These are phyloP conservation scores for Turritopsis dohrnii DNA, from an alignment of 30 jellyfish, hydroid and myxozoan genomes.

Conservation along the genomic window DNA sequence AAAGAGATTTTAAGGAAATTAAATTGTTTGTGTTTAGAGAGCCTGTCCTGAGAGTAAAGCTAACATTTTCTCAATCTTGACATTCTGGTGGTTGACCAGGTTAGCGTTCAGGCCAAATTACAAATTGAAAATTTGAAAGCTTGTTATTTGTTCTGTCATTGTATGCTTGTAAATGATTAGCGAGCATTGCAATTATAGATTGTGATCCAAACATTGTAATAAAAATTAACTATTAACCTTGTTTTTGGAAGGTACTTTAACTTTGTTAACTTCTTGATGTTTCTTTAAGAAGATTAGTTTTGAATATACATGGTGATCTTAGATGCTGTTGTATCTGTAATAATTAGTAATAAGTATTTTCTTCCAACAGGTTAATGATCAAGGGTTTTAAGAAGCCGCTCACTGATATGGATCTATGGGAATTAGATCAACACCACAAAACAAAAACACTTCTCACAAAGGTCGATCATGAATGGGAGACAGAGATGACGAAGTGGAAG, in stretches of 20 bases:
- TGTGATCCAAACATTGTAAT: too few relatives aligned
- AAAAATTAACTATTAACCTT: too few relatives aligned
- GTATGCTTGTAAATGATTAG: too few relatives aligned
- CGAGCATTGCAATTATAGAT: too few relatives aligned
- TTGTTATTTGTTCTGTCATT: too few relatives aligned
- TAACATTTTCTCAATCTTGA: constrained; percentile 48
- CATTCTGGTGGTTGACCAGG: constrained; percentile 94
- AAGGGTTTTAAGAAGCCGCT: constrained; percentile 61
- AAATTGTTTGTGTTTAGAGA: constrained; percentile 29
- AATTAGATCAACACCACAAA: constrained; percentile 32
- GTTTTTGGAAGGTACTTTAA: too few relatives aligned
- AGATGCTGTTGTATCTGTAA: not conserved
- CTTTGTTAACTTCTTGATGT: too few relatives aligned
- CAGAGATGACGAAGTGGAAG: constrained; percentile 31
- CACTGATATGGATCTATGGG: constrained; percentile 62
- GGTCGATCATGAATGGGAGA: constrained; percentile 52
- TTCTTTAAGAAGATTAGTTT: too few relatives aligned
- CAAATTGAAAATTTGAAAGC: too few relatives aligned
- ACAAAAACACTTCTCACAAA: constrained; percentile 29
- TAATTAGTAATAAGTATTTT: not conserved
- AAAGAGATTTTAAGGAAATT: too few relatives aligned
- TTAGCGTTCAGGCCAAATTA: too few relatives aligned
- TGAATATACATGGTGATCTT: too few relatives aligned
- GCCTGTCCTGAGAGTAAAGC: constrained; percentile 74
- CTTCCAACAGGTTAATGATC: constrained; percentile 36